Evolutionary conservation across 2,113 vertebrate species (phyloP), one percentile per base, ranked within the genome.

Genomic region (Hoplias malabaricus): DNA sequence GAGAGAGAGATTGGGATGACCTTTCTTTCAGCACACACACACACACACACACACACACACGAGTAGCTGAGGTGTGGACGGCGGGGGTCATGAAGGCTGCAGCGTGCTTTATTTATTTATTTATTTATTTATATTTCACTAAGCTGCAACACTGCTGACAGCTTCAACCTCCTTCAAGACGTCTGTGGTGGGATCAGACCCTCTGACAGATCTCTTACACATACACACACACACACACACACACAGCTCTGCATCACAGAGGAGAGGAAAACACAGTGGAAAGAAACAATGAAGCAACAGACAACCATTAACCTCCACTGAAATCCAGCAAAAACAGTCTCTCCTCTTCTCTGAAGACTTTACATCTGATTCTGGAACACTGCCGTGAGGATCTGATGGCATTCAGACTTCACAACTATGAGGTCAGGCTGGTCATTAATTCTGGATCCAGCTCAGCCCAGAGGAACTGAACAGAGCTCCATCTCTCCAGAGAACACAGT

Each of bases 1-100:
- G n/a, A 54, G 48, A 78, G 33, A 81, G 70, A 79, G 29, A 38
- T 66, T 73, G 71, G 69, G 69, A 77, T 21, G 68, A 77, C 74
- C 77, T 73, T n/a, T n/a, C n/a, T n/a, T 78, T 59, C 33, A 53
- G 50, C 56, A 61, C 40, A 53, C 25, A 34, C 82, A 67, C 63
- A 69, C 42, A 25, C 59, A 65, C 71, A n/a, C 36, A n/a, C n/a
- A n/a, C 69, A 62, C 48, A 66, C 21, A 11, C 0, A 8, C 25
- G 69, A 40, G 73, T 62, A 77, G 79, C 74, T 48, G 33, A 78
- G 73, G n/a, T n/a, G n/a, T n/a, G n/a, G n/a, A n/a, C n/a, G n/a
- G n/a, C n/a, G n/a, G 72, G 79, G 67, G 67, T 59, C 62, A 23
- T 29, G 33, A 34, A 27, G 63, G 40, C 66, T 33, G 12, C 8